phyloP scores from a whole-genome alignment of 2,113 vertebrate species.

The Epinephelus moara region DNA sequence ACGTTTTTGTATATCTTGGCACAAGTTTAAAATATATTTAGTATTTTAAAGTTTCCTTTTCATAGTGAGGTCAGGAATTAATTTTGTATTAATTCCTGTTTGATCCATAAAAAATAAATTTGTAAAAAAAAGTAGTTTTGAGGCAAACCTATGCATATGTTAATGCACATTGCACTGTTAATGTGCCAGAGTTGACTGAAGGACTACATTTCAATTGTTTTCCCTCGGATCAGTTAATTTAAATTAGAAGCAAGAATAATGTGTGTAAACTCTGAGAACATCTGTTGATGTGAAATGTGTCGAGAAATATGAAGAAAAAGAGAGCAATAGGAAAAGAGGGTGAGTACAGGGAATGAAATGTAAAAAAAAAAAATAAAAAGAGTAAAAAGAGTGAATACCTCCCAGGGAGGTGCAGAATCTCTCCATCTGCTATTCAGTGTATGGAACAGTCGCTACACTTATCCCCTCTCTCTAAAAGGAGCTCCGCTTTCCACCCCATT shows the following conservation, averaged over 20 bases:
- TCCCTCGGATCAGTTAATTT: neutral
- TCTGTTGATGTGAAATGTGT: constrained; percentile 7
- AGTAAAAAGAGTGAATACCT: constrained; percentile 85
- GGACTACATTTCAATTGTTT: neutral
- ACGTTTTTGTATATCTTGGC: neutral
- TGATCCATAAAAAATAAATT: neutral
- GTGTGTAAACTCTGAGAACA: neutral
- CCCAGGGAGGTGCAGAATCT: constrained; percentile 87
- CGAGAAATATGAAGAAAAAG: constrained; percentile 34
- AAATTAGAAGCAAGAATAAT: neutral
- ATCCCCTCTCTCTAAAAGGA: constrained; percentile 89
- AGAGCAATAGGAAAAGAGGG: constrained; percentile 60
- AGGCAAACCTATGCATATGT: neutral
- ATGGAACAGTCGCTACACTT: constrained; percentile 91
- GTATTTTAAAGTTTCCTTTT: neutral
- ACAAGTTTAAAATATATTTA: neutral
- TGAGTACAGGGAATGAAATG: constrained; percentile 45
- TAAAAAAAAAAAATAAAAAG: constrained; percentile 32
- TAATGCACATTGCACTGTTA: neutral
- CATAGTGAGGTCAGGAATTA: neutral
- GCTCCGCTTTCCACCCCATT: constrained; percentile 90
- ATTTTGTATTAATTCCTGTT: neutral
- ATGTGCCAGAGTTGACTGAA: neutral
- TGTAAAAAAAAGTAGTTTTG: neutral
- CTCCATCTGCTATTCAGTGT: constrained; percentile 85